These are phyloP conservation scores for Microplitis manilae DNA, from an alignment of 2,888 invertebrate species.

Conservation along the genomic window DNA sequence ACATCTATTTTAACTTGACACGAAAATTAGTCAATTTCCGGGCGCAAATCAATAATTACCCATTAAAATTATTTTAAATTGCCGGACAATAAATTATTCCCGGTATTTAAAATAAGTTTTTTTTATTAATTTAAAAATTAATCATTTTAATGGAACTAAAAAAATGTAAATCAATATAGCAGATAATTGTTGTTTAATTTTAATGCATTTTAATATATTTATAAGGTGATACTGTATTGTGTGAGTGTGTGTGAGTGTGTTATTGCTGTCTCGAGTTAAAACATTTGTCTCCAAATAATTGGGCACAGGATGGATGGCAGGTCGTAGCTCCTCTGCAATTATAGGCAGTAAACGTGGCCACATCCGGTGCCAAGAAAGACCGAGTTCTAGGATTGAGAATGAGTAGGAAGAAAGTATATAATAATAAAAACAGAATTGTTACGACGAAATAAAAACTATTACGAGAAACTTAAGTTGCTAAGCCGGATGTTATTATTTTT, in stretches of 20 bases:
- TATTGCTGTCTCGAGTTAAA: constrained; percentile 16
- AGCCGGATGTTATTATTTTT: constrained; percentile 56
- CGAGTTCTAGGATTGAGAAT: constrained; percentile 48
- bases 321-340: constrained; percentile 67
- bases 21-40: constrained; percentile 2
- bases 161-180: background rate
- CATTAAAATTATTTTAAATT: background rate
- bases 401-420: constrained; percentile 42
- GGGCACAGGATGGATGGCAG: constrained; percentile 55
- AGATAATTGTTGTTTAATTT: background rate
- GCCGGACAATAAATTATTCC: background rate
- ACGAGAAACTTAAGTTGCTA: constrained; percentile 54
- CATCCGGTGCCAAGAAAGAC: constrained; percentile 65
- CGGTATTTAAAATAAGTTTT: background rate
- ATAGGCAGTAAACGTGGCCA: constrained; percentile 71
- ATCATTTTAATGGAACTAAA: background rate
- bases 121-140: background rate
- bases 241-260: background rate
- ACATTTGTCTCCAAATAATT: constrained; percentile 69
- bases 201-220: background rate
- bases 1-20: constrained; percentile 16
- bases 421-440: constrained; percentile 53
- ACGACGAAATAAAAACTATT: constrained; percentile 60
- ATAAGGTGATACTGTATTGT: background rate
- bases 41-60: background rate